Base-by-base conservation (phyloP, 2,113 vertebrate species). In the Amphiprion ocellaris region DNA sequence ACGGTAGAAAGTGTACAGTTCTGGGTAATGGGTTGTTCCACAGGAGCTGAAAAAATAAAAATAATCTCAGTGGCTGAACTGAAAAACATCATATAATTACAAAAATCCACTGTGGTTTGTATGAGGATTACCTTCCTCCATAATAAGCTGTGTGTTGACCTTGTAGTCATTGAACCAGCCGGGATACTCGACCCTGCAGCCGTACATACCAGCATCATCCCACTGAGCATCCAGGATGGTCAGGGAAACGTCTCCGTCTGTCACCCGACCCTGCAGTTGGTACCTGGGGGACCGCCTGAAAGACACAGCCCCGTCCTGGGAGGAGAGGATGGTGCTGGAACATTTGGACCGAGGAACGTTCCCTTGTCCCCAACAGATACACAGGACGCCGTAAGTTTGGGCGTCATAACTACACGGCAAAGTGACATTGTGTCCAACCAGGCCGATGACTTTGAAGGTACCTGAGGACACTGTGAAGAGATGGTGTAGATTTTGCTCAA, bases 111-210 rank as follows among this genome's bases (percentile, higher is more conserved):
- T 2, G 58, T 14, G 1, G 5, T 68, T 44, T 58, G 49, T 19
- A 21, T 3, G 0, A 24, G 16, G 6, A 4, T 72, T 77, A 90
- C 90, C 87, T 87, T 87, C 72, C 53, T 81, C 66, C 21, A 91
- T 49, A 12, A 63, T 33, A 69, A 93, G 72, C 0, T 74, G 10
- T 21, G 23, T 77, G 79, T 89, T 76, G 41, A 74, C 49, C 44
- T 54, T 81, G 0, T 54, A 9, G n/a, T 97, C 96, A 0, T 97
- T 97, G 85, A 96, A 96, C 91, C 0, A 88, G 0, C 96, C 96
- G 0, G 8, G 2, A 58, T 93, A 19, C 74, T 95, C 92, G 17
- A 97, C 72, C 0, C 95, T 95, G 79, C 97, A 98, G 86, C 96
- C 96, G 6, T 97, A 97, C 0, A 0, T 26, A 5, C 96, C 96